Conservation (phyloP, 1,140 invertebrate species). For the Goniozus legneri region DNA sequence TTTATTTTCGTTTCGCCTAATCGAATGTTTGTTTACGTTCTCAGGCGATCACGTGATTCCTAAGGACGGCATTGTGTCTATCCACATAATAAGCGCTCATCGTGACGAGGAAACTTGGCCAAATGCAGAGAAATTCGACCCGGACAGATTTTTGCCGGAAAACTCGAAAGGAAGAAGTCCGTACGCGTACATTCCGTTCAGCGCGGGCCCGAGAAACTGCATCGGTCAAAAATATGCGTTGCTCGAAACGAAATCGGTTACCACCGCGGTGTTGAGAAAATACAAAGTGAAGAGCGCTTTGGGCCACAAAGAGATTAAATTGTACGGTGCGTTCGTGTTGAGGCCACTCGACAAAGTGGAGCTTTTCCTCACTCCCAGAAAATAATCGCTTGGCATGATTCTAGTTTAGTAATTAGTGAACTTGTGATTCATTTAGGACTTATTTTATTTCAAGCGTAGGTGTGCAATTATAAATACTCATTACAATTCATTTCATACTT, state of each 20-base stretch:
- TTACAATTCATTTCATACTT: no score
- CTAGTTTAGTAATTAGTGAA: no score
- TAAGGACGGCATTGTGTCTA: slow-evolving; percentile 40
- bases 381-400: no score
- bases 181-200: slow-evolving; percentile 59
- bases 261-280: slow-evolving; percentile 54
- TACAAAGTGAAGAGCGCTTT: slow-evolving; percentile 53
- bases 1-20: neutral
- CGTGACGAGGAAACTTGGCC: slow-evolving; percentile 52
- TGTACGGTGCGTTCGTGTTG: slow-evolving; percentile 27
- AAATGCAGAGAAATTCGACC: slow-evolving; percentile 69
- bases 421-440: no score
- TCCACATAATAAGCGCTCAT: slow-evolving; percentile 60
- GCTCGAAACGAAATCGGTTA: slow-evolving; percentile 57
- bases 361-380: slow-evolving; percentile 20
- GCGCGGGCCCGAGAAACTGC: slow-evolving; percentile 31
- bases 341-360: slow-evolving; percentile 27
- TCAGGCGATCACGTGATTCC: slow-evolving; percentile 35
- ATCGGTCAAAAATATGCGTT: slow-evolving; percentile 46
- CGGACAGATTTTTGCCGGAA: slow-evolving; percentile 55
- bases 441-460: no score
- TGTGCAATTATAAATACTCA: no score
- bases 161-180: slow-evolving; percentile 52
- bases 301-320: slow-evolving; percentile 32
- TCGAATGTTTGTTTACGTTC: slow-evolving; percentile 8